Evolutionary conservation across 1,140 invertebrate genomes (phyloP).

Genomic region (Adoxophyes honmai): DNA sequence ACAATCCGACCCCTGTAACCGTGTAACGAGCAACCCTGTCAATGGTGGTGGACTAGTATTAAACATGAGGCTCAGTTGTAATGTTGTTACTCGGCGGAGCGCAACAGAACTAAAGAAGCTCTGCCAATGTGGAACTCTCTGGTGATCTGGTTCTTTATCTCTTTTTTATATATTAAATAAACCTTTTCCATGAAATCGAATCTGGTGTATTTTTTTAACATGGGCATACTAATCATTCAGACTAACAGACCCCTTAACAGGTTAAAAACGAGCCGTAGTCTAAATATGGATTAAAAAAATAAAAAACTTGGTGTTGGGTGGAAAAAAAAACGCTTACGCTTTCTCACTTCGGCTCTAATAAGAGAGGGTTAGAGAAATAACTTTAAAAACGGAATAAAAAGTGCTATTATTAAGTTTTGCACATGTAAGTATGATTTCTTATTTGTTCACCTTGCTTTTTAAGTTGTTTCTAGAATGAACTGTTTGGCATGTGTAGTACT

Average conservation of each 20-base stretch:
- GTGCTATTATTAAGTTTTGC: slow-evolving; percentile 38
- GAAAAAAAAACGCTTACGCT: slow-evolving; percentile 49
- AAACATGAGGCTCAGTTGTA: slow-evolving; percentile 28
- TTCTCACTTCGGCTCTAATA: slow-evolving; percentile 50
- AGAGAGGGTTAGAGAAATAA: slow-evolving; percentile 25
- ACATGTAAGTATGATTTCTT: slow-evolving; percentile 67
- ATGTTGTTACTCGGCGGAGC: slow-evolving; percentile 14
- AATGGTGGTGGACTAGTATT: slow-evolving; percentile 54
- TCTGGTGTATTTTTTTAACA: slow-evolving; percentile 76
- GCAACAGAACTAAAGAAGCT: slow-evolving; percentile 3
- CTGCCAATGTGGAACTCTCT: slow-evolving; percentile 32
- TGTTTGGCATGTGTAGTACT: slow-evolving; percentile 68
- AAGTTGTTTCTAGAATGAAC: slow-evolving; percentile 54
- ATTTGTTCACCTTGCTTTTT: slow-evolving; percentile 52
- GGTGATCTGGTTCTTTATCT: slow-evolving; percentile 71
- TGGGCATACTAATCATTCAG: slow-evolving; percentile 68
- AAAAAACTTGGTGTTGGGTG: slow-evolving; percentile 47
- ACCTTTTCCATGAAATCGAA: slow-evolving; percentile 74
- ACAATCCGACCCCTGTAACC: slow-evolving; percentile 59
- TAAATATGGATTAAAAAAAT: slow-evolving; percentile 20
- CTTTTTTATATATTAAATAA: slow-evolving; percentile 74
- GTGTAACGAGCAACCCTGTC: slow-evolving; percentile 50
- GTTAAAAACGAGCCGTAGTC: slow-evolving; percentile 28
- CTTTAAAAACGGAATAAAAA: slow-evolving; percentile 25
- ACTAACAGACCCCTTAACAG: slow-evolving; percentile 63